Base-by-base conservation (phyloP, 92 coral and sea anemone genomes). In the Phenganax marumi region DNA sequence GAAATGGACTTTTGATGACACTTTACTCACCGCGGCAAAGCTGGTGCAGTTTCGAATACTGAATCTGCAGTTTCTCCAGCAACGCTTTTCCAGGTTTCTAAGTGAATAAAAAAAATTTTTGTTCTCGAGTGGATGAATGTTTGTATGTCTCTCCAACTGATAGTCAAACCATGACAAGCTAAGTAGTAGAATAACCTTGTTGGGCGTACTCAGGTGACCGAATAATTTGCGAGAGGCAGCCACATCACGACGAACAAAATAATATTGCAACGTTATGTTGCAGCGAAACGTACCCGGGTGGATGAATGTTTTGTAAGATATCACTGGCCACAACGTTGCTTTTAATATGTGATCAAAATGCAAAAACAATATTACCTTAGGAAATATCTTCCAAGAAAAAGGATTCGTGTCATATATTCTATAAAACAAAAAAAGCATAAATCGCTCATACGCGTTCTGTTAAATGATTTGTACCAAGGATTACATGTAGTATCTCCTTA, bases 51-150 rank as follows among this genome's bases (percentile, higher is more conserved):
- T 91, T 92, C 51, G 79, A 87, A 50, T 85, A 85, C 73, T 92
- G 85, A 61, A 90, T 93, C 8, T 68, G 81, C 52, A 95, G 72
- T 73, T 90, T 89, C 25, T 95, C 98, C 47, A 82, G 85, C 76
- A 95, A 80, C 22, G 82, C 91, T 75, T 95, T 95, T 8, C 97
- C 95, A 23, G 98, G 98, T 91, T 95, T 95, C 98, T 95, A 48
- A 75, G n/a, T 48, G 8, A 52, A 63, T 17, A 70, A 68, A 58
- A 39, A 50, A 22, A 78, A 77, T 8, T 33, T 33, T 33, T 33
- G 43, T 4, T 1, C 43, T 33, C 43, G 43, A 33, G 43, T 33
- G 43, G 4, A 33, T 33, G 43, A 33, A 33, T 33, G 43, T 33
- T 33, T 33, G 43, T 33, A 33, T 1, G 43, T 33, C 43, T 33